phyloP scores from a whole-genome alignment of 2,113 vertebrate genomes.

The Eira barbara region DNA sequence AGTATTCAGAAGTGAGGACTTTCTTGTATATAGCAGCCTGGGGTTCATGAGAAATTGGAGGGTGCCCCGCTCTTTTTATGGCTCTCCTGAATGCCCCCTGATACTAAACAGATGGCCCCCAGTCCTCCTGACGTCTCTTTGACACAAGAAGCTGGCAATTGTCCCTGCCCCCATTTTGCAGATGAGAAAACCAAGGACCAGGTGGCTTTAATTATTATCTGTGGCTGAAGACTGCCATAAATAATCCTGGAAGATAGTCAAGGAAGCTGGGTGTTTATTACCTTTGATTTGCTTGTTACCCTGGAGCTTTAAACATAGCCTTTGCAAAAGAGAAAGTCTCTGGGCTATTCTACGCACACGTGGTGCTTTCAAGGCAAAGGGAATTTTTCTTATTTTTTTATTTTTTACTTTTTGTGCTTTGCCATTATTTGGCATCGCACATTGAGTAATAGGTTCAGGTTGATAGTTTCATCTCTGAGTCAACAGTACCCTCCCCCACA shows the following conservation, averaged over 20 bases:
- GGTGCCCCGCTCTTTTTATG: neutral
- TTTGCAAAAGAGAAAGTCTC: neutral
- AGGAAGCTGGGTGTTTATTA: neutral
- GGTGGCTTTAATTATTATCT: neutral
- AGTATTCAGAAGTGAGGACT: slow-evolving; percentile 13
- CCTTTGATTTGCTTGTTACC: neutral
- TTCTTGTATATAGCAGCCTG: neutral
- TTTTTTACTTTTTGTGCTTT: neutral
- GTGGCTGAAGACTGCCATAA: neutral
- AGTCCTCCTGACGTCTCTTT: neutral
- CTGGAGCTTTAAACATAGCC: neutral
- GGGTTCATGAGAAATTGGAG: neutral
- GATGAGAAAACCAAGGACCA: slow-evolving; percentile 36
- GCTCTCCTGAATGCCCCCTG: neutral
- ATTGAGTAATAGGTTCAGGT: neutral
- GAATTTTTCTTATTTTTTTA: neutral
- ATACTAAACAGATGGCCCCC: slow-evolving; percentile 19
- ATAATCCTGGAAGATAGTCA: neutral
- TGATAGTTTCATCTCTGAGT: neutral
- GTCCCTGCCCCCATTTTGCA: slow-evolving; percentile 13
- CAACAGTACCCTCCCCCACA: neutral
- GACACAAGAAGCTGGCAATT: slow-evolving; percentile 23
- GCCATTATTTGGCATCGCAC: neutral
- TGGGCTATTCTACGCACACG: neutral
- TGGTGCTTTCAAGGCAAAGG: neutral